Evolutionary conservation across 1,140 invertebrate genomes (phyloP).

Genomic region (Danaus plexippus): DNA sequence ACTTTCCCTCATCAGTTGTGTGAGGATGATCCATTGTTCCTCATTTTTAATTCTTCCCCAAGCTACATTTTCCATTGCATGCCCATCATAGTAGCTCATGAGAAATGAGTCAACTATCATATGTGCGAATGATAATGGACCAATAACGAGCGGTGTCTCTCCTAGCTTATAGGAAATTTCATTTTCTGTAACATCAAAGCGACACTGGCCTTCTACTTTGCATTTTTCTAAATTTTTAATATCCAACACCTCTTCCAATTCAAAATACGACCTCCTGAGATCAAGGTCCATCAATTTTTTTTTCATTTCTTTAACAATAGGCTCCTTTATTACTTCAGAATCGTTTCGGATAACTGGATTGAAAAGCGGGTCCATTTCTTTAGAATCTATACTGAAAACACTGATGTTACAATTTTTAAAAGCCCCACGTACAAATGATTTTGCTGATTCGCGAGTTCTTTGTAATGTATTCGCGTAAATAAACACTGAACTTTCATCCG

Average conservation of each 20-base stretch:
- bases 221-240: conserved; percentile 39
- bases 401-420: conserved; percentile 41
- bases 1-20: conserved; percentile 42
- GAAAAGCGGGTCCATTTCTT: conserved; percentile 44
- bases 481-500: conserved; percentile 26
- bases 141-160: conserved; percentile 39
- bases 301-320: conserved; percentile 36
- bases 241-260: conserved; percentile 43
- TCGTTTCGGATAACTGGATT: conserved; percentile 39
- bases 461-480: conserved; percentile 47
- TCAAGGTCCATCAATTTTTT: conserved; percentile 30
- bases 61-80: conserved; percentile 34
- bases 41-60: conserved; percentile 42
- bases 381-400: conserved; percentile 29
- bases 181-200: conserved; percentile 33
- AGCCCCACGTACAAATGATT: conserved; percentile 39
- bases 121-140: conserved; percentile 45
- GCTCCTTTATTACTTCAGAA: conserved; percentile 28
- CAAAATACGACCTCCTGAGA: conserved; percentile 30
- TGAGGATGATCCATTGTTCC: conserved; percentile 34
- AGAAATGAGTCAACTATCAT: conserved; percentile 45
- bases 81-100: conserved; percentile 56
- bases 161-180: conserved; percentile 32
- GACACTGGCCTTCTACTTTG: conserved; percentile 31
- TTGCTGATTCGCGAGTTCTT: conserved; percentile 42